Base-by-base conservation (phyloP, 2,888 invertebrate genomes). In the Pseudeuparius sepicola region DNA sequence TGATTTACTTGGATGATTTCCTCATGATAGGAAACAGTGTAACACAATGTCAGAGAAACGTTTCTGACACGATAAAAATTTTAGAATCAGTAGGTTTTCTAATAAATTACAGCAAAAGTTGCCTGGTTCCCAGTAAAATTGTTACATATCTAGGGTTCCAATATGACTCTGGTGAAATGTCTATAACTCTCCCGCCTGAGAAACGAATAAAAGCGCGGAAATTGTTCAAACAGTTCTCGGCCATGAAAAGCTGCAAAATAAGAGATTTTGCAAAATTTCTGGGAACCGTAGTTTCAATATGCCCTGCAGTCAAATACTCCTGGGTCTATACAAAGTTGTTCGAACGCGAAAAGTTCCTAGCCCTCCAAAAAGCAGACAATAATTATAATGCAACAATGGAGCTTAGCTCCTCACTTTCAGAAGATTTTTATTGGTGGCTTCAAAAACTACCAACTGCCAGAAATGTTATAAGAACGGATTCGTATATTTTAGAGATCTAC, bases 1-100 rank as follows among this genome's bases (percentile, higher is more conserved):
- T 41, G 3, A 30, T 43, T 13, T 48, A 48, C 34, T 34, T 50
- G 16, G 49, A 50, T 36, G 49, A 48, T 33, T 39, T 47, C 18
- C 26, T 45, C 7, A 11, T 44, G 3, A 20, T 47, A 4, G 46
- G 38, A 3, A 36, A 29, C 11, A 35, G 38, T 7, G 41, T 33
- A 25, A 26, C 15, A 28, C 36, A 32, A 12, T 45, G 40, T 23
- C 12, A 14, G 23, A 32, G 29, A 29, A 41, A 42, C 37, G 10
- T 41, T 6, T 16, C 30, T 10, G 11, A 15, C 10, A 40, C 42
- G 14, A 15, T 2, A 23, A 2, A 13, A 9, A 4, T 34, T 2
- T 34, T 40, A 15, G 4, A 20, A 13, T 13, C 14, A 3, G 23
- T 46, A 16, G 45, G 46, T 10, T 46, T 45, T 34, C 18, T 46